Base-by-base conservation (phyloP, 2,888 invertebrate species). In the Ennomos fuscantarius region DNA sequence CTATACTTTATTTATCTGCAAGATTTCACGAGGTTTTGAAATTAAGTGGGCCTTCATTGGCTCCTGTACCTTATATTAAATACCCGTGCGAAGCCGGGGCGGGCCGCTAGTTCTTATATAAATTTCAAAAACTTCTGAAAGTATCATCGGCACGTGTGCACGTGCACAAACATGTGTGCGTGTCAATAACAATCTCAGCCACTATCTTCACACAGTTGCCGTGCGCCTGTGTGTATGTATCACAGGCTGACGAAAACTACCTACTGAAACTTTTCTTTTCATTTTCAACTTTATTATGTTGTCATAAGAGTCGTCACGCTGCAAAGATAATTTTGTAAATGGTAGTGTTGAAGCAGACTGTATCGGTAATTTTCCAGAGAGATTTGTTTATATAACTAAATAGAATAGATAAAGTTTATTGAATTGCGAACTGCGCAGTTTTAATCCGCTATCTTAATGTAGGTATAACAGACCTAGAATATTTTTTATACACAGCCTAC, bases 291-390 rank as follows among this genome's bases (percentile, higher is more conserved):
- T 49, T 54, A 54, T 45, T 1, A 0, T 1, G 0, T 15, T 24
- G n/a, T 0, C 0, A 31, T 48, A 58, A 41, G 11, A 36, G 31
- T 9, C 11, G n/a, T 24, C 13, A 1, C 5, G n/a, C 13, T 8
- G 40, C 24, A 41, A n/a, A 45, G 15, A 9, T 33, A 42, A 43
- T 2, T 15, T 50, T 40, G 47, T 24, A 13, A 36, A 33, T 42
- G 47, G 53, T 53, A 56, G 9, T 24, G 32, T 36, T 37, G 11
- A 52, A 32, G 48, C 55, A 44, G 34, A 47, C 8, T n/a, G 33
- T 45, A 40, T 44, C 59, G 68, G 78, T 72, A 74, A 66, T 68
- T 78, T 78, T 78, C 78, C 76, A 61, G 66, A 68, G 62, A 39
- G 65, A 65, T 75, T 40, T 58, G 48, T 58, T 53, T 58, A 32